Percentiles rank a stretch among this genome's conserved stretches.
Conservation (phyloP, 1,140 invertebrate genomes). For the Mizuhopecten yessoensis region DNA sequence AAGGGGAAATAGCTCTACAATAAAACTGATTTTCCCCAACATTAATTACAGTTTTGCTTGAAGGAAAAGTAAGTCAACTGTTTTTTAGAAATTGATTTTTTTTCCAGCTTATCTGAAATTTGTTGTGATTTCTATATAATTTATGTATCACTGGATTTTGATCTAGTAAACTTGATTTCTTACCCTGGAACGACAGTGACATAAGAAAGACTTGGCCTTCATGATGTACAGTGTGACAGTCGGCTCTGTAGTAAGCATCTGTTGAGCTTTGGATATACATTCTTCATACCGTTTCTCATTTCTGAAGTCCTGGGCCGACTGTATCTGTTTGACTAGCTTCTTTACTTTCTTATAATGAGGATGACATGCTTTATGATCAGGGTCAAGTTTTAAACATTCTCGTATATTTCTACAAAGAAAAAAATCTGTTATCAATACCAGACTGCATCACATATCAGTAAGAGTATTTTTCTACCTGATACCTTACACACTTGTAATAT, state of each 20-base stretch:
- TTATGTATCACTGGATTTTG: too few species aligned
- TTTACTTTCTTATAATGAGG: slow-evolving; percentile 98
- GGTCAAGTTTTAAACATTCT: slow-evolving; percentile 98
- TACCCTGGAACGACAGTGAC: slow-evolving; percentile 82
- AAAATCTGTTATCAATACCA: slow-evolving; percentile 23
- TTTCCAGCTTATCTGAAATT: too few species aligned
- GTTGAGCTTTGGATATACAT: slow-evolving; percentile 90
- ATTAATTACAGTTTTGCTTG: too few species aligned
- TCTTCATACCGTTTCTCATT: slow-evolving; percentile 89
- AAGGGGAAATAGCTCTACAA: too few species aligned
- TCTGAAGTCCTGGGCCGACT: slow-evolving; percentile 88
- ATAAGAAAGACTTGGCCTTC: slow-evolving; percentile 76
- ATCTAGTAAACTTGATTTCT: slow-evolving; percentile 45
- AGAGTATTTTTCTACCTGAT: too few species aligned
- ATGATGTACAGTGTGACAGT: slow-evolving; percentile 71
- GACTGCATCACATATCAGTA: neutral
- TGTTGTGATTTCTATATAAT: too few species aligned
- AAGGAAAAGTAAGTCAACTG: too few species aligned
- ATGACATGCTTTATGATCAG: slow-evolving; percentile 98
- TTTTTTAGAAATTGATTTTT: too few species aligned
- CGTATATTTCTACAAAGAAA: slow-evolving; percentile 91
- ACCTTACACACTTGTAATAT: too few species aligned
- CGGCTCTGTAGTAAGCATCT: slow-evolving; percentile 88
- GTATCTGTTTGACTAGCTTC: slow-evolving; percentile 95
- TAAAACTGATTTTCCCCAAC: too few species aligned